These are phyloP conservation scores for Vanessa cardui DNA, from an alignment of 2,888 invertebrate species.

Conservation along the genomic window DNA sequence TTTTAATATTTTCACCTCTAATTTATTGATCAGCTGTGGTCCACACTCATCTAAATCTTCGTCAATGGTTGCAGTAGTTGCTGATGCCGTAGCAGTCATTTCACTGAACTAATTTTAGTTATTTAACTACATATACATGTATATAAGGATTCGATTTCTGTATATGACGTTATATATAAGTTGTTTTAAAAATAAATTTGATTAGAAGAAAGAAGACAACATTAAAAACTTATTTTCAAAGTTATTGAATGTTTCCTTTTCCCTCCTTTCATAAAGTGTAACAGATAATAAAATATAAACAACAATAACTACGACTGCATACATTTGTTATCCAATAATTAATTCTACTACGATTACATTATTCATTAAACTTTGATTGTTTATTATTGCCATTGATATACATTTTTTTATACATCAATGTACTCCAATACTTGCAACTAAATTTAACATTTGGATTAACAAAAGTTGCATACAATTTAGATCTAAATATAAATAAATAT, in stretches of 20 bases:
- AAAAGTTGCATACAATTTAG: no score
- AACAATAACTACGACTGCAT: no score
- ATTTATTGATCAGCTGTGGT: constrained; percentile 86
- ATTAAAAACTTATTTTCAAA: constrained; percentile 4
- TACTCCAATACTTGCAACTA: no score
- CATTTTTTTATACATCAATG: no score
- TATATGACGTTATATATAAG: background rate
- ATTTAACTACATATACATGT: constrained; percentile 4
- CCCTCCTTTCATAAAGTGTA: background rate
- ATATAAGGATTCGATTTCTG: background rate
- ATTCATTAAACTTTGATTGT: no score
- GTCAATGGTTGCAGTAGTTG: constrained; percentile 75
- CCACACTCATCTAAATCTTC: constrained; percentile 87
- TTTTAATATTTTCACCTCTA: constrained; percentile 83
- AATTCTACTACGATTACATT: no score
- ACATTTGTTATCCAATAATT: no score
- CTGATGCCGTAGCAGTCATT: constrained; percentile 77
- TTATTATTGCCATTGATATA: no score
- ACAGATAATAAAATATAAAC: background rate
- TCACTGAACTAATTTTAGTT: constrained; percentile 15
- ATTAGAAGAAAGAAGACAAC: background rate
- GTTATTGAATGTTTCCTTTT: constrained; percentile 1
- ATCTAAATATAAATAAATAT: no score
- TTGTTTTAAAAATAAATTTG: background rate
- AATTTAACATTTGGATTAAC: no score